Evolutionary conservation across 1,140 invertebrate genomes (phyloP), one percentile per base, ranked within the genome.

Genomic region (Stegodyphus dumicola): DNA sequence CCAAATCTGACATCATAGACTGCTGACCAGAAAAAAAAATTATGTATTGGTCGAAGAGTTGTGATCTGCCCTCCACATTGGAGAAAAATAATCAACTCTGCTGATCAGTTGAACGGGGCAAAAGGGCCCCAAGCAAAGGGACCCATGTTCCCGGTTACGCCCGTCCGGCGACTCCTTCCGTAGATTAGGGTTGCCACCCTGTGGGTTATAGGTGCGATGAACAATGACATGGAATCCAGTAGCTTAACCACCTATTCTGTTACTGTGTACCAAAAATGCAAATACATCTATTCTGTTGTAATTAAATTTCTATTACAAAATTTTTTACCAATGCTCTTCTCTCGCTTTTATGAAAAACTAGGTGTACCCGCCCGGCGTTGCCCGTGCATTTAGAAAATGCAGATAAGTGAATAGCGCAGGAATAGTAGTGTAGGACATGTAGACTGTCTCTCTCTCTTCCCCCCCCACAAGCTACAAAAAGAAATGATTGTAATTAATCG

Each of bases 1-100:
- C 66, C 17, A 86, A 86, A 70, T 86, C 85, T n/a, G 85, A 86
- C 77, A 76, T 86, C 15, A 86, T 86, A 15, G 85, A 86, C 73
- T 86, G 85, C 77, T 85, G 75, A 77, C 74, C 73, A 69, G 81
- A 76, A 54, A 74, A 52, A 53, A 49, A 70, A n/a, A 13, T 70
- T 33, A 13, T 53, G 48, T 9, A 74, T n/a, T 74, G 49, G 49
- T 17, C 17, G 33, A 33, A 33, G 33, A 48, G 67, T 70, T 48
- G 67, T 52, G 17, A 18, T 17, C 60, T 51, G 56, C 75, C 71
- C 71, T 74, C 71, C 71, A 83, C 70, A 83, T 83, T 77, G 83
- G 74, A 77, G 83, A 85, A 65, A 76, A 83, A 49, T 49, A 70
- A 33, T 3, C 33, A 33, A 78, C 65, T 71, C 67, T 81, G 69